Evolutionary conservation across 2,797 vertebrate genomes (phyloP).

Genomic region (Molossus alvarezi): DNA sequence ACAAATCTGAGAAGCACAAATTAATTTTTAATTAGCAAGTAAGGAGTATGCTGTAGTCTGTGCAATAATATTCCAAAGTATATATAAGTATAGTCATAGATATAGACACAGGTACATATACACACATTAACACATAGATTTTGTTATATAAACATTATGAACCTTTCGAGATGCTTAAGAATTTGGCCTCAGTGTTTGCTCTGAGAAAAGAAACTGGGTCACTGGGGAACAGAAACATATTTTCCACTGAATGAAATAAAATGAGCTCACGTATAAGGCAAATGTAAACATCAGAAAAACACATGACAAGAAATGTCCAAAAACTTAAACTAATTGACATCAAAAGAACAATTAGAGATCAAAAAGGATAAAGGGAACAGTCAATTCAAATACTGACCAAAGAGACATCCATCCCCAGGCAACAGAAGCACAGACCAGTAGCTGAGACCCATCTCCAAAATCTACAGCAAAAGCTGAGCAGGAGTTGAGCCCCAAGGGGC

Average conservation of each 20-base stretch:
- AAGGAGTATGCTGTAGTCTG: neutral
- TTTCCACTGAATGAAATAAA: neutral
- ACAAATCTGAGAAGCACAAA: slow-evolving; percentile 7
- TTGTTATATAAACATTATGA: neutral
- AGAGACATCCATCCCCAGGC: neutral
- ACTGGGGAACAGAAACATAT: neutral
- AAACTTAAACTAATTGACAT: neutral
- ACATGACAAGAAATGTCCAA: neutral
- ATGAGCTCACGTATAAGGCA: neutral
- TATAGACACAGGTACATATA: accelerated
- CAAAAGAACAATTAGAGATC: neutral
- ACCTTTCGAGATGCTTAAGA: neutral
- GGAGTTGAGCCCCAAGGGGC: too few species aligned
- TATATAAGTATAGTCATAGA: neutral
- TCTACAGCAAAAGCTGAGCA: too few species aligned
- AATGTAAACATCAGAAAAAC: neutral
- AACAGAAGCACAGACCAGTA: too few species aligned
- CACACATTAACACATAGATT: neutral
- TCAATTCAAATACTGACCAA: neutral
- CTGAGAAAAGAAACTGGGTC: neutral
- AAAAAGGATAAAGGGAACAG: neutral
- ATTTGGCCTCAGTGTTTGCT: neutral
- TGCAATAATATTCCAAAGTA: neutral
- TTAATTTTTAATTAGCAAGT: neutral
- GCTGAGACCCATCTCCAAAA: too few species aligned